A percentile compares a stretch with the other conserved stretches of the same genome.
phyloP scores from a whole-genome alignment of 2,113 vertebrate genomes.

The Hemicordylus capensis region DNA sequence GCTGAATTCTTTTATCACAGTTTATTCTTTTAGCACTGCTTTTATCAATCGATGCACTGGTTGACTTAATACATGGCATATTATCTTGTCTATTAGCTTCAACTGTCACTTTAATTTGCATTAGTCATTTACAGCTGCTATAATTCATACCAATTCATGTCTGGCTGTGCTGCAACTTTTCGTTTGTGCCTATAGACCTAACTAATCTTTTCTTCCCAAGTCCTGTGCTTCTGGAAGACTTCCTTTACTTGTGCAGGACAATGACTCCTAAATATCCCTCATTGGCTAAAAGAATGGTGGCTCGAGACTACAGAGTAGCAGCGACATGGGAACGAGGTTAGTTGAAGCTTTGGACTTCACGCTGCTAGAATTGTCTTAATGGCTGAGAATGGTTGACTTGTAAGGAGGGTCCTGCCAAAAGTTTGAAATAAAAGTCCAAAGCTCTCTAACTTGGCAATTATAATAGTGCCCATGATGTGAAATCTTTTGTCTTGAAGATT shows the following conservation, averaged over 20 bases:
- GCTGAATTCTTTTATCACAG: background rate
- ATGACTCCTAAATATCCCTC: conserved; percentile 77
- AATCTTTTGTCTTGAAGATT: background rate
- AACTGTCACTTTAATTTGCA: background rate
- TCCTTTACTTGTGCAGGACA: conserved; percentile 86
- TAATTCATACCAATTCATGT: background rate
- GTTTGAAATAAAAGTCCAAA: background rate
- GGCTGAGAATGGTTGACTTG: conserved; percentile 12
- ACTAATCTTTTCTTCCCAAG: conserved; percentile 67
- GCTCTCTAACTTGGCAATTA: background rate
- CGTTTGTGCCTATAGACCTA: conserved; percentile 7
- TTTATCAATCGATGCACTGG: background rate
- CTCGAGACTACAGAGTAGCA: conserved; percentile 79
- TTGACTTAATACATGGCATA: background rate
- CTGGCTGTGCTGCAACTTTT: background rate
- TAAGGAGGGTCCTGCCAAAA: background rate
- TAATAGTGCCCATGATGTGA: background rate
- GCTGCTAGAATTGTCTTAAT: background rate
- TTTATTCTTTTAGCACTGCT: background rate
- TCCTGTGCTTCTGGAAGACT: conserved; percentile 82
- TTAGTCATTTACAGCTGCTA: background rate
- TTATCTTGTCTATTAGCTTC: background rate
- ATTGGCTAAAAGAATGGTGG: conserved; percentile 77
- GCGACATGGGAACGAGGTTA: conserved; percentile 88
- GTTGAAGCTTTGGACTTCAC: conserved; percentile 15